phyloP scores from a whole-genome alignment of 2,113 vertebrate species.

The Amazona guildingii region DNA sequence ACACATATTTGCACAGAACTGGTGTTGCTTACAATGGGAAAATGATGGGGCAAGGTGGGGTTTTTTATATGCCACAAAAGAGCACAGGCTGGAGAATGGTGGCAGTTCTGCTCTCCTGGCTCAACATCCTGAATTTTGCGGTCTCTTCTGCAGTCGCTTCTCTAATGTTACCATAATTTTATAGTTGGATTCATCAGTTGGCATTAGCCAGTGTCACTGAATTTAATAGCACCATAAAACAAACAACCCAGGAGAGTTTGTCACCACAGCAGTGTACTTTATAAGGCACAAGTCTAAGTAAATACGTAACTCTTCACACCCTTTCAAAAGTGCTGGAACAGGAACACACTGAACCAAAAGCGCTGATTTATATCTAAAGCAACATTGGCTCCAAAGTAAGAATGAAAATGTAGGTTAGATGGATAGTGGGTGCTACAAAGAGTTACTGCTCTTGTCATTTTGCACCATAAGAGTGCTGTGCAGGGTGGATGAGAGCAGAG shows the following conservation, averaged over 20 bases:
- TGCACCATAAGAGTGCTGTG: neutral
- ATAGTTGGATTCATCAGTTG: slow-evolving; percentile 14
- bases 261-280: neutral
- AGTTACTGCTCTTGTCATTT: neutral
- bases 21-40: neutral
- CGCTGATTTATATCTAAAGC: slow-evolving; percentile 24
- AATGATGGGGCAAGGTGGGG: neutral
- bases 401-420: neutral
- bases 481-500: neutral
- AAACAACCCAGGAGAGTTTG: slow-evolving; percentile 28
- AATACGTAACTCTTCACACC: slow-evolving; percentile 47
- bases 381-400: neutral
- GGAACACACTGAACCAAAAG: slow-evolving; percentile 29
- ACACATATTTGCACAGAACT: slow-evolving; percentile 5
- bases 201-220: neutral
- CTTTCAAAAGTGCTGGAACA: neutral
- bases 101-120: neutral
- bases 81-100: neutral
- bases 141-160: neutral
- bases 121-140: neutral
- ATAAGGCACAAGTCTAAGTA: slow-evolving; percentile 39
- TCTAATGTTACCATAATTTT: neutral
- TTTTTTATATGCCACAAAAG: neutral
- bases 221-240: neutral
- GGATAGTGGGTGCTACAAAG: neutral